phyloP scores from a whole-genome alignment of 2,113 vertebrate species.

The Argyrosomus japonicus region DNA sequence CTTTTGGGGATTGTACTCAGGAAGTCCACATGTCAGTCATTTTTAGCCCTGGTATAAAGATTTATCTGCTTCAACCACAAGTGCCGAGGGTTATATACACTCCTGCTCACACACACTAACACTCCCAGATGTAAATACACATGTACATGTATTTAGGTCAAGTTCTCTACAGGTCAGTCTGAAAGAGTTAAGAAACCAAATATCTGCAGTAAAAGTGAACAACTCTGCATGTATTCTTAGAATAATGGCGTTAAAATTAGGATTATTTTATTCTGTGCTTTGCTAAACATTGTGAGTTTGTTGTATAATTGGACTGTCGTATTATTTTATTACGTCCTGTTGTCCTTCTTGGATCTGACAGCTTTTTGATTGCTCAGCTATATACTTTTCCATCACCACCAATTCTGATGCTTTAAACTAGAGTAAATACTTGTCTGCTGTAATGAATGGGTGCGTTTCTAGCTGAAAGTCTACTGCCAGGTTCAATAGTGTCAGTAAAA shows the following conservation, averaged over 20 bases:
- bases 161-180: not conserved
- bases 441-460: not conserved
- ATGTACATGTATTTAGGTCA: not conserved
- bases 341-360: not conserved
- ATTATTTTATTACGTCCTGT: too few species aligned
- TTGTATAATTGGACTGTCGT: not conserved
- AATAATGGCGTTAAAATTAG: not conserved
- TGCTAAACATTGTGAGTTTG: not conserved
- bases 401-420: not conserved
- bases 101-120: not conserved
- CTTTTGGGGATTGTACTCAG: not conserved
- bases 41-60: not conserved
- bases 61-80: slow-evolving; percentile 10
- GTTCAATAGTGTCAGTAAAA: not conserved
- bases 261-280: not conserved
- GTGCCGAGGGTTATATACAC: not conserved
- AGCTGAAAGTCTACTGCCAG: not conserved
- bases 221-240: not conserved
- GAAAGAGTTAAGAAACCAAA: too few species aligned
- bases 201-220: too few species aligned
- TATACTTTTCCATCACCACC: too few species aligned
- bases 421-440: not conserved
- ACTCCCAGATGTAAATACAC: not conserved
- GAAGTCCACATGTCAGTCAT: slow-evolving; percentile 38
- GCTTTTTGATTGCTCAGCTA: not conserved